These are phyloP conservation scores for Cephalotes varians DNA, from an alignment of 2,888 invertebrate genomes.

Conservation along the genomic window DNA sequence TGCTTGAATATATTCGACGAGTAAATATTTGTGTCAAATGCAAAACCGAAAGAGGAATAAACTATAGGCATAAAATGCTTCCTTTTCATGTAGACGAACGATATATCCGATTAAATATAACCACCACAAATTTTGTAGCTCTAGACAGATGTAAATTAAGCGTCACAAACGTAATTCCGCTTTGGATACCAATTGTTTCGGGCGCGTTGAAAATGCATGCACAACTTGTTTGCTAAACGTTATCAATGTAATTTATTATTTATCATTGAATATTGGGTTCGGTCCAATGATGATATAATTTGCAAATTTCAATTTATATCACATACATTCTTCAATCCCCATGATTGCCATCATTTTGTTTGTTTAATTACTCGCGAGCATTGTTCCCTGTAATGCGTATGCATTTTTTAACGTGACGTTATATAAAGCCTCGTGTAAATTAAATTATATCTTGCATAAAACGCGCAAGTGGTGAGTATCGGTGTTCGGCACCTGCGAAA, in stretches of 20 bases:
- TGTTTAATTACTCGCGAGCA: slow-evolving; percentile 46
- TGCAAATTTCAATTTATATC: slow-evolving; percentile 56
- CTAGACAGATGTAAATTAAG: slow-evolving; percentile 55
- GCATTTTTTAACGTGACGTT: slow-evolving; percentile 46
- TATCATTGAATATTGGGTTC: slow-evolving; percentile 51
- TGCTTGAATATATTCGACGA: not conserved
- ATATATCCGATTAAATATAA: slow-evolving; percentile 50
- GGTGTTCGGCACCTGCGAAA: slow-evolving; percentile 13
- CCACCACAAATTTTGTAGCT: slow-evolving; percentile 52
- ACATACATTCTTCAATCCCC: slow-evolving; percentile 50
- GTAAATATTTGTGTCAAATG: slow-evolving; percentile 38
- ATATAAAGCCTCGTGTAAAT: slow-evolving; percentile 49
- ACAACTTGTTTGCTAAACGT: slow-evolving; percentile 51
- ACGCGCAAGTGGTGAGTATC: not conserved
- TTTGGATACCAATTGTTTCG: slow-evolving; percentile 50
- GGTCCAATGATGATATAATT: slow-evolving; percentile 54
- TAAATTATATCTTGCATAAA: slow-evolving; percentile 50
- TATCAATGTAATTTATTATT: slow-evolving; percentile 56
- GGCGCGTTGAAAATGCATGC: slow-evolving; percentile 50
- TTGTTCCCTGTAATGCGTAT: slow-evolving; percentile 45
- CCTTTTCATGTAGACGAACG: slow-evolving; percentile 24
- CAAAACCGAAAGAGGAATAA: slow-evolving; percentile 19
- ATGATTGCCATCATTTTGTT: slow-evolving; percentile 55
- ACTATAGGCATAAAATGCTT: slow-evolving; percentile 32
- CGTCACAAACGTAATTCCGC: slow-evolving; percentile 56